Evolutionary conservation across 2,888 invertebrate species (phyloP).

Genomic region (Limnephilus auricula): DNA sequence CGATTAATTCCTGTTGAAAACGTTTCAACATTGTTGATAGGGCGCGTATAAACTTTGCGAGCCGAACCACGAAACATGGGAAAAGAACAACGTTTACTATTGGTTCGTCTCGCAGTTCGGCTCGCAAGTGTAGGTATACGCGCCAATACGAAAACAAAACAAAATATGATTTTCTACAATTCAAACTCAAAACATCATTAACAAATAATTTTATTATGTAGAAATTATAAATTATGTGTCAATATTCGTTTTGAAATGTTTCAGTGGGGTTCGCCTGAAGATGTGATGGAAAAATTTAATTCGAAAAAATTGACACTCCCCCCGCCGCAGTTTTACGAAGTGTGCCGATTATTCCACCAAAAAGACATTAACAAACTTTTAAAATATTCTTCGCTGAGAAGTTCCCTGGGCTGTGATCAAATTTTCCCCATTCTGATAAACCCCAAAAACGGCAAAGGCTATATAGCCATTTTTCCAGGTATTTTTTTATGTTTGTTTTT

Average conservation of each 20-base stretch:
- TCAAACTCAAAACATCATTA: background rate
- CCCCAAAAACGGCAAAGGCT: slow-evolving; percentile 67
- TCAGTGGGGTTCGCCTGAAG: slow-evolving; percentile 76
- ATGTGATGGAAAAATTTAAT: slow-evolving; percentile 70
- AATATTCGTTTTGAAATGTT: slow-evolving; percentile 63
- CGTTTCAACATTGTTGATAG: no score
- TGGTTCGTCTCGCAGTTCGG: no score
- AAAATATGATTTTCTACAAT: background rate
- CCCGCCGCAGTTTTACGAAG: slow-evolving; percentile 80
- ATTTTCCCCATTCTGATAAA: slow-evolving; percentile 66
- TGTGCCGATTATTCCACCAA: slow-evolving; percentile 75
- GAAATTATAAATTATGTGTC: background rate
- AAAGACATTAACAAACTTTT: slow-evolving; percentile 72
- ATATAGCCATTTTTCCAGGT: slow-evolving; percentile 68
- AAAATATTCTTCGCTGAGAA: slow-evolving; percentile 73
- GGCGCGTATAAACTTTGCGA: no score
- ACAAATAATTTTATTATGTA: background rate
- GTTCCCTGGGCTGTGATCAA: slow-evolving; percentile 72
- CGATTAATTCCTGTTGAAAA: no score
- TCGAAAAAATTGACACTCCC: slow-evolving; percentile 72
- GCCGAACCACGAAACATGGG: no score
- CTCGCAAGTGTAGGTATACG: no score
- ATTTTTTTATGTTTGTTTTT: background rate
- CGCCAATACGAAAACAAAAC: no score
- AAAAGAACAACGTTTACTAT: no score